These are phyloP conservation scores for Tiaroga cobitis DNA, from an alignment of 2,797 vertebrate species.

Conservation along the genomic window DNA sequence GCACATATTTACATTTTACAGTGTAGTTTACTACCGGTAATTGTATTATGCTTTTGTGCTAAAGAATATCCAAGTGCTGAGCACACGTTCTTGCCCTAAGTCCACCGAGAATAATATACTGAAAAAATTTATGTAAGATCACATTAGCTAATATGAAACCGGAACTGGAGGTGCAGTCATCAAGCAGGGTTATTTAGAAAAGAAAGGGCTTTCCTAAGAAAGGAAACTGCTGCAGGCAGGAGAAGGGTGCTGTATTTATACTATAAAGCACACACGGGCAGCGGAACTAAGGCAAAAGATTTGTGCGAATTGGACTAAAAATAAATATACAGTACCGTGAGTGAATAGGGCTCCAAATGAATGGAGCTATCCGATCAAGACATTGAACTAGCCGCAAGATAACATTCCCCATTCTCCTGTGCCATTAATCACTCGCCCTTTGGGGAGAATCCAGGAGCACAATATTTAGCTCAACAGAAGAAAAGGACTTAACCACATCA, in stretches of 20 bases:
- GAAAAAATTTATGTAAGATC: constrained; percentile 24
- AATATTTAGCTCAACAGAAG: constrained; percentile 40
- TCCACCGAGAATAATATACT: constrained; percentile 9
- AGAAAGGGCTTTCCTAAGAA: constrained; percentile 54
- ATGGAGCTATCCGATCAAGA: constrained; percentile 45
- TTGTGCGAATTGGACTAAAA: constrained; percentile 56
- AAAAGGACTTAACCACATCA: constrained; percentile 40
- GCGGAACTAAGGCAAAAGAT: constrained; percentile 49
- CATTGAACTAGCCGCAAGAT: constrained; percentile 26
- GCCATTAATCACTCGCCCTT: constrained; percentile 49
- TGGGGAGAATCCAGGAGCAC: constrained; percentile 37
- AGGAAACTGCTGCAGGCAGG: constrained; percentile 34
- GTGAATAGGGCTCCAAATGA: constrained; percentile 50
- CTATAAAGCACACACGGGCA: constrained; percentile 37
- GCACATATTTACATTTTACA: background rate
- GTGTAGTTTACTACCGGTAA: background rate
- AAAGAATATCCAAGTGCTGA: background rate
- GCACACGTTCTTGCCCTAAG: background rate
- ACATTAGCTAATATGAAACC: constrained; percentile 11
- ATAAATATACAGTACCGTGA: constrained; percentile 52
- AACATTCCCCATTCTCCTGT: constrained; percentile 44
- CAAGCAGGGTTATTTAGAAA: constrained; percentile 41
- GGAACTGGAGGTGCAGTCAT: constrained; percentile 29
- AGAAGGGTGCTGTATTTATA: constrained; percentile 42
- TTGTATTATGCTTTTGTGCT: background rate